Evolutionary conservation across 2,888 invertebrate genomes (phyloP), one percentile per base, ranked within the genome.

Genomic region (Sturmia bella): DNA sequence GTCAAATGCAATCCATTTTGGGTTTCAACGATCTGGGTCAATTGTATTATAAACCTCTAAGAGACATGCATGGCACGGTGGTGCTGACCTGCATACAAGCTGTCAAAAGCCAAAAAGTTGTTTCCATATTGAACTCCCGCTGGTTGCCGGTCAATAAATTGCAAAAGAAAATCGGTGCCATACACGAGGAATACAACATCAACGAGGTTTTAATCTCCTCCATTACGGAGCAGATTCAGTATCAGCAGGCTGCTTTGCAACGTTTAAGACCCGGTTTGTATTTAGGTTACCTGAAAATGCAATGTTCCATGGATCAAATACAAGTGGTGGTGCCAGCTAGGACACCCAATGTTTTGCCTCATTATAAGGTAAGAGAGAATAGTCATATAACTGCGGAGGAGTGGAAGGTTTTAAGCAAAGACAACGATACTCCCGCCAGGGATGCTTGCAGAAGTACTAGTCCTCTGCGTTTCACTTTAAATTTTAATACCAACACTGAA

Each of bases 311-410:
- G 73, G 99, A 99, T 90, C 94, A 97, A 80, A 96, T 99, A 56
- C 95, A 97, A 87, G 95, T 99, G 11, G 95, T 99, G 56, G 98
- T 98, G 24, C 97, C 98, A 0, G 94, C 96, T 69, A 96, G 96
- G 87, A 95, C 96, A 1, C 99, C 99, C 4, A 99, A 98, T 90
- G 96, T 98, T 85, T 93, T 99, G 84, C 99, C 99, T 0, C 97
- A 98, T 89, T 96, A 96, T 84, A 96, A 97, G 90, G 94, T 99
- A 43, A 92, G 99, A 80, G 97, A 98, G 85, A 99, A 99, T 92
- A 96, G 98, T 1, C 98, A 99, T 89, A 97, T 99, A 0, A 98
- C 98, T 13, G 96, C 96, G 27, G 99, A 99, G 89, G 99, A 99
- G 91, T 99, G 99, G 99, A 95, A 96, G 85, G 96, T 97, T 90